These are phyloP conservation scores for Mesaphorura yosii DNA, from an alignment of 1,140 invertebrate genomes.

Conservation along the genomic window DNA sequence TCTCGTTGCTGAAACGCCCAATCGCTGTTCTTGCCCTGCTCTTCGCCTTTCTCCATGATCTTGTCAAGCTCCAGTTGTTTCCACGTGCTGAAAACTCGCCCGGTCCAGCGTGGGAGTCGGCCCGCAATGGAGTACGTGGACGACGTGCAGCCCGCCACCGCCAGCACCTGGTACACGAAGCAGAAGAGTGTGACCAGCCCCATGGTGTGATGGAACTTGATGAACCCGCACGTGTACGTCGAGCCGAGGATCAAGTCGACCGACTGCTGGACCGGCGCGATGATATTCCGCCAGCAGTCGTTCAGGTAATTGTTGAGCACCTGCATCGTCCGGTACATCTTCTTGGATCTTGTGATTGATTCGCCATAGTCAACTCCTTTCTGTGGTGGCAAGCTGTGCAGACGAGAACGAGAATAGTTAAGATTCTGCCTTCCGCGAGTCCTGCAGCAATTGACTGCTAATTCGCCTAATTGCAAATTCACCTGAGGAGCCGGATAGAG, in stretches of 20 bases:
- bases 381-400: no score
- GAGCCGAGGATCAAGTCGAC: background rate
- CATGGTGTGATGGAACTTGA: background rate
- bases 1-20: no score
- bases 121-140: background rate
- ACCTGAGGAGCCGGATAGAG: background rate
- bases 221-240: background rate
- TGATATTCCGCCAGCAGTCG: background rate
- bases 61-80: background rate
- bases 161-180: background rate
- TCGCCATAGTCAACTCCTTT: background rate
- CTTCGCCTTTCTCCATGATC: no score
- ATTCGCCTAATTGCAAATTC: background rate
- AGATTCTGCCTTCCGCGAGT: no score
- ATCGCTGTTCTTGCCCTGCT: no score
- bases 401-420: no score
- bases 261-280: background rate
- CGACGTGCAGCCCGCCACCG: background rate
- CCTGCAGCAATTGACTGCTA: no score
- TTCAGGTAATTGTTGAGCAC: background rate
- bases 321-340: background rate
- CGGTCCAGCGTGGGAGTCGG: background rate
- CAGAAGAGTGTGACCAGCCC: background rate
- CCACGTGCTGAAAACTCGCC: background rate
- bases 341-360: background rate